Evolutionary conservation across 1,140 invertebrate species (phyloP).

Genomic region (Ostrea edulis): DNA sequence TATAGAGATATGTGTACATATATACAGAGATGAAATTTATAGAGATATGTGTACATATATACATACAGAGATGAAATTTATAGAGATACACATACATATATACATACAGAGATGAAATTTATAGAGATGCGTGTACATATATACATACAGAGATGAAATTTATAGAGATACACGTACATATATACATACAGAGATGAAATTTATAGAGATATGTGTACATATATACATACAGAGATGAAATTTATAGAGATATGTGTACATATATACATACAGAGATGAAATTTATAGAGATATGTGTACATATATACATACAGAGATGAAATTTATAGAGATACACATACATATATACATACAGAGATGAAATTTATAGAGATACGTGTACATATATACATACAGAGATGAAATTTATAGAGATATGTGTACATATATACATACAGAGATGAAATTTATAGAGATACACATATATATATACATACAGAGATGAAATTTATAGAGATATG

Average conservation of each 20-base stretch:
- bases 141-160: slow-evolving; percentile 75
- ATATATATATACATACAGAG: slow-evolving; percentile 66
- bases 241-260: slow-evolving; percentile 41
- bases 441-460: slow-evolving; percentile 65
- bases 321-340: slow-evolving; percentile 52
- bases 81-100: background rate
- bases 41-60: background rate
- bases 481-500: slow-evolving; percentile 67
- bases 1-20: slow-evolving; percentile 29
- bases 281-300: slow-evolving; percentile 53
- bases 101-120: slow-evolving; percentile 76
- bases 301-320: slow-evolving; percentile 72
- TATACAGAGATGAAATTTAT: slow-evolving; percentile 76
- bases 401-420: slow-evolving; percentile 66
- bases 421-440: slow-evolving; percentile 66
- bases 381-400: slow-evolving; percentile 67
- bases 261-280: slow-evolving; percentile 73
- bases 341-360: slow-evolving; percentile 69
- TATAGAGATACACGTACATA: slow-evolving; percentile 15
- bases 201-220: slow-evolving; percentile 34
- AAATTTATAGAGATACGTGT: slow-evolving; percentile 62
- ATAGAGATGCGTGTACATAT: background rate
- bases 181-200: slow-evolving; percentile 74
- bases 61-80: slow-evolving; percentile 76
- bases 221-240: slow-evolving; percentile 74